Evolutionary conservation across 2,113 vertebrate genomes (phyloP), one percentile per base, ranked within the genome.

Genomic region (Equus quagga): DNA sequence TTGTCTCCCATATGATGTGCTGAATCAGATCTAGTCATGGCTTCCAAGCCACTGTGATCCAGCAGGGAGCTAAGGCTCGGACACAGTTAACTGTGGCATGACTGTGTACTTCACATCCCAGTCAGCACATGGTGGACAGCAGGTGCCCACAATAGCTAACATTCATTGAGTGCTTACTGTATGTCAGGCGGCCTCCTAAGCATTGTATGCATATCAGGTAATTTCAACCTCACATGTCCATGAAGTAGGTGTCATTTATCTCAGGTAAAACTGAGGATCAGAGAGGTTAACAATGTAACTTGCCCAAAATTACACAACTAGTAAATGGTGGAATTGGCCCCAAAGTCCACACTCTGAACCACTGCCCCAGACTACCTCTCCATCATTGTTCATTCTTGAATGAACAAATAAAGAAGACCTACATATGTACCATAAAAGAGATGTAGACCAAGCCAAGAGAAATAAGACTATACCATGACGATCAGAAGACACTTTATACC

Each of bases 101-200:
- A 84, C 41, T 4, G 0, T 56, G 4, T 23, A 4, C 64, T 28
- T 36, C 33, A 11, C 31, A 5, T 60, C 41, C 26, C 70, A 51
- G 41, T 6, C 17, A 11, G 62, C 1, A 21, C 24, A 8, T 8
- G 4, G 36, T 64, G 73, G 26, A 21, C 1, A 24, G 18, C 11
- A 24, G 49, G 62, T 0, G 0, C 36, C 54, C 31, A 0, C 2
- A 17, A 79, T 33, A 28, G 26, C 44, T 3, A 7, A 26, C 11
- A 62, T 24, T 24, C 54, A 14, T 1, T 3, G 82, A 78, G 54
- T 11, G 36, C 70, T 67, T 11, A 17, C 64, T 14, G 1, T 0
- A 2, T 67, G 58, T 28, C 26, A 19, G 28, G 11, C 26, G 23
- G 36, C 18, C 64, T 54, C 23, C 51, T 41, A 4, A 70, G 76